phyloP scores from a whole-genome alignment of 2,113 vertebrate genomes.

The Copsychus sechellarum region DNA sequence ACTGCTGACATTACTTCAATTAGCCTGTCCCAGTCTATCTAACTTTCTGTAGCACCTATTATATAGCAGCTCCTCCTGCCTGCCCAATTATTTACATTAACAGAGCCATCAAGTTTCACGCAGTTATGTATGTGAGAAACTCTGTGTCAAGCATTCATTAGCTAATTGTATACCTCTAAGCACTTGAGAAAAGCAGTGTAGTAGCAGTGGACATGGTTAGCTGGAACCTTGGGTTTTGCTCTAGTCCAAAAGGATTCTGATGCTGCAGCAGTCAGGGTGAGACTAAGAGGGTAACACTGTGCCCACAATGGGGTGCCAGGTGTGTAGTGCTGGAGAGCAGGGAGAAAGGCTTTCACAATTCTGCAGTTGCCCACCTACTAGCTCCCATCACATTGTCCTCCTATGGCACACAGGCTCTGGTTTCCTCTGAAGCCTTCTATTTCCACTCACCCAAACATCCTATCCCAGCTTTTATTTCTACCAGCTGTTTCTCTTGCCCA shows the following conservation, averaged over 20 bases:
- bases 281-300: fast-evolving
- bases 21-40: neutral
- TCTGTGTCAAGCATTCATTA: neutral
- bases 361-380: neutral
- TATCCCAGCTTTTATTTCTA: neutral
- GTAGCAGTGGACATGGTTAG: neutral
- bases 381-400: neutral
- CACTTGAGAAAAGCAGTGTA: neutral
- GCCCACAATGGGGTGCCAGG: fast-evolving
- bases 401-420: fast-evolving
- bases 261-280: neutral
- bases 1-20: neutral
- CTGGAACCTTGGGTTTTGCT: neutral
- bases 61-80: neutral
- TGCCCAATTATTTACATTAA: neutral
- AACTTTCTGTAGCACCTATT: neutral
- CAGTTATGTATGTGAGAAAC: neutral
- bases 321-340: neutral
- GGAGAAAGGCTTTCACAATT: neutral
- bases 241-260: neutral
- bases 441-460: neutral
- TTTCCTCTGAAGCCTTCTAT: neutral
- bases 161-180: neutral
- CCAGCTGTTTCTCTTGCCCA: neutral
- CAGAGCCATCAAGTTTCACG: neutral